Evolutionary conservation across 2,797 vertebrate genomes (phyloP).

Genomic region (Miichthys miiuy): DNA sequence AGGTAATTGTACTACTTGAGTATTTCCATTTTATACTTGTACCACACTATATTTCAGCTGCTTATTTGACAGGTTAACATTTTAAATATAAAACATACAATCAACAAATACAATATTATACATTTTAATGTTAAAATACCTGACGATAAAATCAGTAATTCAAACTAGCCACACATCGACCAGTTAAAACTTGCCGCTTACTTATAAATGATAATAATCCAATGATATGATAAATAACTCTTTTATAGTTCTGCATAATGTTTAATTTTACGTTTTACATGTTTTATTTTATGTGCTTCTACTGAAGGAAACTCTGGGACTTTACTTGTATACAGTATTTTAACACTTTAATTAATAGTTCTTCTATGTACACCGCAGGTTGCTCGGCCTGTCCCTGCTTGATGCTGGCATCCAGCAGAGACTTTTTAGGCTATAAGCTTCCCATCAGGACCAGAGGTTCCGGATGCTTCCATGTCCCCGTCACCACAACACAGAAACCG

Average conservation of each 20-base stretch:
- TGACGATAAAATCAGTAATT: not conserved
- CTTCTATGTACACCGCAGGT: not conserved
- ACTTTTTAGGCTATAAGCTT: not conserved
- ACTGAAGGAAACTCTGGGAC: not conserved
- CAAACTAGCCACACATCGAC: not conserved
- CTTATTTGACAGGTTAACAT: not conserved
- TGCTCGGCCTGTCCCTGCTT: not conserved
- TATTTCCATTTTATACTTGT: not conserved
- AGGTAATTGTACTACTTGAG: not conserved
- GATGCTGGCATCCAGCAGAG: slow-evolving; percentile 45
- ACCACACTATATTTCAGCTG: no score
- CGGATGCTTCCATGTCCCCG: slow-evolving; percentile 36
- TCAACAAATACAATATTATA: not conserved
- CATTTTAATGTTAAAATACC: slow-evolving; percentile 1
- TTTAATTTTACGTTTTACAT: not conserved
- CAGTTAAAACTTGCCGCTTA: not conserved
- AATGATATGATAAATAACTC: not conserved
- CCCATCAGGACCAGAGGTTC: slow-evolving; percentile 43
- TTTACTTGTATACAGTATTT: not conserved
- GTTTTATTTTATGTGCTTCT: no score
- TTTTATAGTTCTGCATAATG: not conserved
- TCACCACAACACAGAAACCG: slow-evolving; percentile 43
- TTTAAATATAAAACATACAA: not conserved
- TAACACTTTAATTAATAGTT: no score
- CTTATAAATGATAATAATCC: not conserved